Conservation (phyloP, 2,797 vertebrate species). For the Podarcis siculus region DNA sequence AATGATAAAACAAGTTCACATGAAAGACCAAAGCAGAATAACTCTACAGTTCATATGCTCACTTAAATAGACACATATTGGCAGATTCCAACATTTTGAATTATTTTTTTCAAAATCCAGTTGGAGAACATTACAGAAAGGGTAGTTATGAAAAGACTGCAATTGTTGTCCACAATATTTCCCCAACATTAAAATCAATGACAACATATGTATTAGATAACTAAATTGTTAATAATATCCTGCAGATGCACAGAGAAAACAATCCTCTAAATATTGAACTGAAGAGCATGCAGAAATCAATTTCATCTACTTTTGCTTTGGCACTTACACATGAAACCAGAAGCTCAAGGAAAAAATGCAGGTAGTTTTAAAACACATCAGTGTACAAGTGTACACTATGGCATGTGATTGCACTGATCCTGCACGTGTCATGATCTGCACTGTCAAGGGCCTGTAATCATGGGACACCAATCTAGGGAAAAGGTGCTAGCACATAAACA, state of each 20-base stretch:
- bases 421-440: background rate
- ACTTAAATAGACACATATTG: constrained; percentile 14
- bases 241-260: background rate
- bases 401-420: background rate
- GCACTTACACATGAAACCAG: background rate
- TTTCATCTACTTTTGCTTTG: background rate
- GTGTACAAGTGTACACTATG: background rate
- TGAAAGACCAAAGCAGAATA: constrained; percentile 15
- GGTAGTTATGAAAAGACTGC: constrained; percentile 28
- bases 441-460: background rate
- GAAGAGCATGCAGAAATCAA: background rate
- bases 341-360: background rate
- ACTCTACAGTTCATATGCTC: constrained; percentile 40
- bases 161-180: constrained; percentile 22
- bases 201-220: background rate
- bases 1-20: constrained; percentile 42
- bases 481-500: background rate
- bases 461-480: background rate
- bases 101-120: constrained; percentile 35
- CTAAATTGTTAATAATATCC: background rate
- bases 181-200: background rate
- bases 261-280: background rate
- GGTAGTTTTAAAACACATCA: background rate
- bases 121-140: constrained; percentile 7
- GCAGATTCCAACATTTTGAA: constrained; percentile 35